Evolutionary conservation across 2,797 vertebrate genomes (phyloP).

Genomic region (Ispidina picta): DNA sequence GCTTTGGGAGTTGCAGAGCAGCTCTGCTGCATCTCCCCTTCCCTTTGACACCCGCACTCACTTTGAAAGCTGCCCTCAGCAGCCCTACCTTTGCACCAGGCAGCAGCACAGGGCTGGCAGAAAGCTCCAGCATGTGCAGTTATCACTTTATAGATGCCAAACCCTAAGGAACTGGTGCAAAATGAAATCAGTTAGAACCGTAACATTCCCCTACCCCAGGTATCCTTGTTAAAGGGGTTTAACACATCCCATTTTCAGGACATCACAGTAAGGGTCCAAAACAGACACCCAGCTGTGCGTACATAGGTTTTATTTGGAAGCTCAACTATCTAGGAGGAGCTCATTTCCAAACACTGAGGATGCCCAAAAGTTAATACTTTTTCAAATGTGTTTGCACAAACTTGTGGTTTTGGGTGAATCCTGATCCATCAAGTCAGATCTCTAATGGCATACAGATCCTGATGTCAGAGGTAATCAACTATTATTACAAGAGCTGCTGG

Average conservation of each 20-base stretch:
- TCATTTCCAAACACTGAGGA: not conserved
- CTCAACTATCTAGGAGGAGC: not conserved
- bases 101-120: not conserved
- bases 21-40: not conserved
- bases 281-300: not conserved
- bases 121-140: not conserved
- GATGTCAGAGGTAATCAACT: constrained; percentile 54
- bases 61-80: not conserved
- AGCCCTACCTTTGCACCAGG: not conserved
- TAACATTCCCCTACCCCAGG: not conserved
- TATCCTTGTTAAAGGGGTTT: not conserved
- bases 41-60: not conserved
- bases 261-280: not conserved
- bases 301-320: not conserved
- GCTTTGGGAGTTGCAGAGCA: not conserved
- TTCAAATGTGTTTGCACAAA: not conserved
- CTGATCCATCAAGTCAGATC: not conserved
- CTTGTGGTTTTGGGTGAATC: not conserved
- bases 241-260: not conserved
- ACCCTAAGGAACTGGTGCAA: not conserved
- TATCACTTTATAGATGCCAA: not conserved
- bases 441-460: constrained; percentile 23
- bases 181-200: not conserved
- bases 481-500: constrained; percentile 46
- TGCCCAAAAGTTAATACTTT: not conserved